Evolutionary conservation across 2,888 invertebrate species (phyloP).

Genomic region (Chymomyza caudatula): DNA sequence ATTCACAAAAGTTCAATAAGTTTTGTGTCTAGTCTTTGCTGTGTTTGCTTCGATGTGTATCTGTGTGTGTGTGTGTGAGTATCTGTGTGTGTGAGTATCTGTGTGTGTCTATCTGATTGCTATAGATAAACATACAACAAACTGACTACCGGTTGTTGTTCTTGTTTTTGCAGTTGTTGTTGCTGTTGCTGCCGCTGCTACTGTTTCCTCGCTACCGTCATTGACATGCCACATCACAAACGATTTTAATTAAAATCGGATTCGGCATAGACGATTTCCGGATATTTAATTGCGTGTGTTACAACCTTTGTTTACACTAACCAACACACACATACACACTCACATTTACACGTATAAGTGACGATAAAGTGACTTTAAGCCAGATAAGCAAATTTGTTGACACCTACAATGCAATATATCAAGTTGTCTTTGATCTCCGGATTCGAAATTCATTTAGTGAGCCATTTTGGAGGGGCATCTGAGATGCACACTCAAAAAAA

Average conservation of each 20-base stretch:
- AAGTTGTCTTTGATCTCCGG: background rate
- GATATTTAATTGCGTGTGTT: conserved; percentile 63
- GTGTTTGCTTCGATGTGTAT: background rate
- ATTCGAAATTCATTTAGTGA: background rate
- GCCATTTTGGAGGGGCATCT: background rate
- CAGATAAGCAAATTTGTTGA: background rate
- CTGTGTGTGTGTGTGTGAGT: conserved; percentile 12
- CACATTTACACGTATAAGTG: too few species aligned
- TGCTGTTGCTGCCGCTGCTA: background rate
- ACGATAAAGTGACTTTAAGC: background rate
- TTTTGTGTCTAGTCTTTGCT: conserved; percentile 2
- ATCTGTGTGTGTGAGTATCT: conserved; percentile 25
- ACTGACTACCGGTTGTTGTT: conserved; percentile 36
- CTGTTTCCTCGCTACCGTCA: conserved; percentile 51
- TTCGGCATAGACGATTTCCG: conserved; percentile 68
- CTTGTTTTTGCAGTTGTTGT: background rate
- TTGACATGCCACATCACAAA: conserved; percentile 46
- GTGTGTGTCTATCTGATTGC: conserved; percentile 15
- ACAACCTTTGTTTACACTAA: conserved; percentile 60
- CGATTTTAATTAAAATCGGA: conserved; percentile 72
- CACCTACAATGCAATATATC: background rate
- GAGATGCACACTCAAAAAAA: background rate
- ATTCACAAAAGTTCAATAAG: conserved; percentile 19
- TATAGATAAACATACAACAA: conserved; percentile 11
- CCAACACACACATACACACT: too few species aligned